These are phyloP conservation scores for Tupaia chinensis DNA, from an alignment of 2,113 vertebrate species.

Conservation along the genomic window DNA sequence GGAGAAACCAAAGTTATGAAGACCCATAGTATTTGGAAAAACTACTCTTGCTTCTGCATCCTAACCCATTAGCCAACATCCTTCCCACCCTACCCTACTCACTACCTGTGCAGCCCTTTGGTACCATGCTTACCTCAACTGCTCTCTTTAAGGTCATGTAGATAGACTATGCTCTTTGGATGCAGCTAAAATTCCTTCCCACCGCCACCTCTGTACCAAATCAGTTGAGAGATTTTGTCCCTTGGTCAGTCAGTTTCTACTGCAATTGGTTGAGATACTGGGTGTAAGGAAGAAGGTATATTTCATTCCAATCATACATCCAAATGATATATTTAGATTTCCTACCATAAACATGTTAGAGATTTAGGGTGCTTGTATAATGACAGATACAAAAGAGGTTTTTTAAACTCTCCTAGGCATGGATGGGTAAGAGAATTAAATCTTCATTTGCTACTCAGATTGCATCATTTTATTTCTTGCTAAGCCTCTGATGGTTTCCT, in stretches of 20 bases:
- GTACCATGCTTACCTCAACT: neutral
- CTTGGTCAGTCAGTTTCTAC: neutral
- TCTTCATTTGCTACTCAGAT: neutral
- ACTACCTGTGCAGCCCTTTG: too few relatives aligned
- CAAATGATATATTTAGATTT: conserved; percentile 52
- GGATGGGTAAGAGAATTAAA: conserved; percentile 5
- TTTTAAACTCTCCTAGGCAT: conserved; percentile 51
- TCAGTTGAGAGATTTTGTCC: neutral
- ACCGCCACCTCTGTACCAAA: neutral
- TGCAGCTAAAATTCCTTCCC: neutral
- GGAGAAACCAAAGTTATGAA: neutral
- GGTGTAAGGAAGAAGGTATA: neutral
- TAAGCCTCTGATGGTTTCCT: neutral
- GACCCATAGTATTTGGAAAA: neutral
- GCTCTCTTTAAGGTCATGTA: neutral
- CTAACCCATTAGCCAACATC: neutral
- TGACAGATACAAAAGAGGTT: neutral
- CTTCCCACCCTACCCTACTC: fast-evolving
- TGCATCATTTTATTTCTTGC: conserved; percentile 23
- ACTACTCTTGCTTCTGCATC: neutral
- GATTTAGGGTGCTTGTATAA: conserved; percentile 26
- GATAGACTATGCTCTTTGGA: neutral
- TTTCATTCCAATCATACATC: conserved; percentile 1
- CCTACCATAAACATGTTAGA: conserved; percentile 19
- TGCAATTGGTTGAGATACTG: neutral